Percentiles rank a stretch among this genome's conserved stretches.
Evolutionary conservation across 1,140 invertebrate genomes (phyloP).

Genomic region (Brachionus sp.): DNA sequence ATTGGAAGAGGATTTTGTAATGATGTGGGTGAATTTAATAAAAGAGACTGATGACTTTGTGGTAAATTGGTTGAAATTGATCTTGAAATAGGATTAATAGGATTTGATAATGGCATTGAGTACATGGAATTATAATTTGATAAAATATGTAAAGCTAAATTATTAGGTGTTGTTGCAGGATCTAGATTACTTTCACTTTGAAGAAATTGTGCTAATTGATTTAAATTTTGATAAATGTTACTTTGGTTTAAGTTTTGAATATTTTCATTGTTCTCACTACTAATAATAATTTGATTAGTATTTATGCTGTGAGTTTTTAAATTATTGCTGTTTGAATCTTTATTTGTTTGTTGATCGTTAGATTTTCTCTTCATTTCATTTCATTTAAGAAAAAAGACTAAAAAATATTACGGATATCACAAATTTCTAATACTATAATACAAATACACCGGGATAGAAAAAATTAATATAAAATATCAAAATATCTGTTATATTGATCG

Average conservation of each 20-base stretch:
- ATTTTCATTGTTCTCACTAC: neutral
- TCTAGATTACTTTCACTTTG: neutral
- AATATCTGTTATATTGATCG: conserved; percentile 2
- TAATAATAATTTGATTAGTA: neutral
- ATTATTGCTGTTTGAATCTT: neutral
- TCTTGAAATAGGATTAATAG: neutral
- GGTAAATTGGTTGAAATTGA: neutral
- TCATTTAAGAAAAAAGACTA: conserved; percentile 2
- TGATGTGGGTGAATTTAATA: neutral
- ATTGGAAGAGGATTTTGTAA: neutral
- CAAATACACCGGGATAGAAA: conserved; percentile 22
- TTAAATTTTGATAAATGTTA: neutral
- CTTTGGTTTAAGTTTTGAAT: neutral
- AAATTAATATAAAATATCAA: neutral
- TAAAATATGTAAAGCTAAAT: neutral
- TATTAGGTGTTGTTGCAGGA: neutral
- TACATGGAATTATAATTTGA: neutral
- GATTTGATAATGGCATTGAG: neutral
- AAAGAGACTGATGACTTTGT: neutral
- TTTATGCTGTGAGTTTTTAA: neutral
- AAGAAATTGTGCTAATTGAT: neutral
- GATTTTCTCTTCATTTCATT: conserved; percentile 43
- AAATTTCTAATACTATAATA: conserved; percentile 7
- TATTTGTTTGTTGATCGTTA: neutral
- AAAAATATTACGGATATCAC: neutral